Conservation (phyloP, 1,140 invertebrate genomes). For the Sycobia sp. region DNA sequence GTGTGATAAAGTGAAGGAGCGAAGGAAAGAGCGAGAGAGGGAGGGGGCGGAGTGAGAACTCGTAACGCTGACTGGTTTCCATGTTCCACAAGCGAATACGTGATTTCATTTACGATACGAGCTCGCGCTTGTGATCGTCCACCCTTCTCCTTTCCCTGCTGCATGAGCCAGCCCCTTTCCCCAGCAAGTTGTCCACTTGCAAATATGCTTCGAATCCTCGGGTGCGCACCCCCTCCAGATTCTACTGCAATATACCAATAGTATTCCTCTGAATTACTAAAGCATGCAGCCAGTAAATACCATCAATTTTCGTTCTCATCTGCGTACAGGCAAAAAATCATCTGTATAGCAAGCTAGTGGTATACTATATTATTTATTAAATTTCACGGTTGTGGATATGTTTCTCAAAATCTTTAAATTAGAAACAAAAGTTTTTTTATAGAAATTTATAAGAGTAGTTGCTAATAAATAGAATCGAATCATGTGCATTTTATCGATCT, state of each 20-base stretch:
- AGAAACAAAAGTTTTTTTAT: no score
- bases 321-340: slow-evolving; percentile 4
- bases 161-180: no score
- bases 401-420: no score
- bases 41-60: neutral
- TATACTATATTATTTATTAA: no score
- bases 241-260: slow-evolving; percentile 8
- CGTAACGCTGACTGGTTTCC: slow-evolving; percentile 37
- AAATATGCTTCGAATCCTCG: slow-evolving; percentile 26
- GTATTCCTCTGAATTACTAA: slow-evolving; percentile 13
- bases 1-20: neutral
- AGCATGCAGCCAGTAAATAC: slow-evolving; percentile 26
- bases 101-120: slow-evolving; percentile 61
- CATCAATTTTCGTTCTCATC: slow-evolving; percentile 9
- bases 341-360: neutral
- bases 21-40: neutral
- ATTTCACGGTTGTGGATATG: no score
- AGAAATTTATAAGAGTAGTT: no score
- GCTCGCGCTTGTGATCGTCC: slow-evolving; percentile 48
- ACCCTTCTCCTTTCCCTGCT: no score
- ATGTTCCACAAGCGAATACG: slow-evolving; percentile 51
- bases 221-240: no score
- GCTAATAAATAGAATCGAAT: no score
- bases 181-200: slow-evolving; percentile 25
- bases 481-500: no score